These are phyloP conservation scores for Pelusios castaneus DNA, from an alignment of 2,113 vertebrate species.

Conservation along the genomic window DNA sequence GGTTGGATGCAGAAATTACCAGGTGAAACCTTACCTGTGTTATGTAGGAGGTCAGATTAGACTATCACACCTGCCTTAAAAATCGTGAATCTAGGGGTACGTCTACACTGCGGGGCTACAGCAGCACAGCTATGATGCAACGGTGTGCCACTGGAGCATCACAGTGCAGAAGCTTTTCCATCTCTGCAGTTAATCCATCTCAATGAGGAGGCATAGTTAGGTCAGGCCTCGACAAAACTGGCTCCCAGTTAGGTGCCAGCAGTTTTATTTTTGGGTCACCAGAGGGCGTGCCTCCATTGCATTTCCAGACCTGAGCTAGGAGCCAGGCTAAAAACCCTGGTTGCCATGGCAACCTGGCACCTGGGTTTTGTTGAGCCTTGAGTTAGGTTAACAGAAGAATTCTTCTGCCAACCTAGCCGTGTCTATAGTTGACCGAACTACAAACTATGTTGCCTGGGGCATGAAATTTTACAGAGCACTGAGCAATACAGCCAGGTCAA, in stretches of 20 bases:
- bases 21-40: neutral
- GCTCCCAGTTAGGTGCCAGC: no score
- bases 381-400: neutral
- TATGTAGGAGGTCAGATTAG: neutral
- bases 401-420: neutral
- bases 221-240: no score
- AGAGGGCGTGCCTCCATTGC: no score
- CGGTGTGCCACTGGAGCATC: neutral
- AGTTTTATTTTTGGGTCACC: no score
- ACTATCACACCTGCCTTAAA: neutral
- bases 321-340: no score
- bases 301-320: no score
- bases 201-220: neutral
- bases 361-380: no score
- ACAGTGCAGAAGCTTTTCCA: neutral
- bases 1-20: neutral
- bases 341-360: no score
- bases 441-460: neutral
- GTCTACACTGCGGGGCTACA: neutral
- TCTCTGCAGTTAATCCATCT: neutral
- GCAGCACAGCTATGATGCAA: neutral
- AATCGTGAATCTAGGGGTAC: neutral
- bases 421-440: no score
- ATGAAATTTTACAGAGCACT: neutral
- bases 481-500: neutral